Base-by-base conservation (phyloP, 2,888 invertebrate species). In the Erpobdella octoculata region DNA sequence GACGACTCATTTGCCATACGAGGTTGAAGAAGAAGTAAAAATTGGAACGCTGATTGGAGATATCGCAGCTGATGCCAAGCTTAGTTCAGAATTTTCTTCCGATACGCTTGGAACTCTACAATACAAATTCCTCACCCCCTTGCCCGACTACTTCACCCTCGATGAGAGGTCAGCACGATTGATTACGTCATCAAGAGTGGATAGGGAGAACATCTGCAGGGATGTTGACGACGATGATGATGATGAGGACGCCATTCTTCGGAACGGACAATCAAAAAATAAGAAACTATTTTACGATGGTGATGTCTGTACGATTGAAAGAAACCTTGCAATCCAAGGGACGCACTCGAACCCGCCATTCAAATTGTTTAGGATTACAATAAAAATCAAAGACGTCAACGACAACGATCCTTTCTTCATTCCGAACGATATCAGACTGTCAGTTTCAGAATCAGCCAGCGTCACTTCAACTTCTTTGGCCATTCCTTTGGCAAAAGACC, bases 171-270 rank as follows among this genome's bases (percentile, higher is more conserved):
- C 74, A 9, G 72, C 74, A n/a, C 37, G 58, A 9, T 64, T 75
- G 33, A 62, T 64, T 31, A 75, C 74, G 0, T 71, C 68, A 3
- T 71, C 64, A n/a, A 53, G 75, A 36, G 62, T 75, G 4, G 75
- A 75, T 66, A 71, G 75, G 21, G 75, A 75, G 48, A 37, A 38
- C 1, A 48, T 74, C 8, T 75, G 75, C 68, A 64, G 66, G 15
- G 46, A 48, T 25, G 71, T 28, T 31, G 73, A 74, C 37, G 71
- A 74, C 67, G 48, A 72, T 15, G 71, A 74, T 6, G 74, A 71
- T 35, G 61, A 71, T 18, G 75, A 65, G 3, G 70, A 70, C 15
- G 59, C 15, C 18, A n/a, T 15, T n/a, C n/a, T 41, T 12, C 12
- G n/a, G 46, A 41, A 41, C n/a, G 59, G 59, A 6, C 9, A 9